Evolutionary conservation across 2,888 invertebrate genomes (phyloP), one percentile per base, ranked within the genome.

Genomic region (Herminia tarsipennalis): DNA sequence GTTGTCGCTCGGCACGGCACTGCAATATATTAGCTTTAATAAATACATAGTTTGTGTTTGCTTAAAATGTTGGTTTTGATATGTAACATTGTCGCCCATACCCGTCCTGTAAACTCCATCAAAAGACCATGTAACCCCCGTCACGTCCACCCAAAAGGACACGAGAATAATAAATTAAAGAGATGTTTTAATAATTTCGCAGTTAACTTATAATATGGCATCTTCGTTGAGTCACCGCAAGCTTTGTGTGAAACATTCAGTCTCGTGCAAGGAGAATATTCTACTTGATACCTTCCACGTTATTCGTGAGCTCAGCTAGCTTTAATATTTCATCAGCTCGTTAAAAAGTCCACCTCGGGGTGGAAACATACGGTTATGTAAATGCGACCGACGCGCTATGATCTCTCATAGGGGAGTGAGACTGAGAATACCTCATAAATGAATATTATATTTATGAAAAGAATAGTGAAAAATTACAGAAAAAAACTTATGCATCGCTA

Each of bases 291-390:
- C 20, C 16, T 30, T 42, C 42, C 40, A 43, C 29, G 51, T 40
- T 46, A 41, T 54, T 47, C 51, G 33, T 44, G 61, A 25, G 48
- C 40, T 35, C 44, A 53, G 46, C 30, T 24, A 28, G 18, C 29
- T 30, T 65, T 45, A 47, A 65, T 65, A 62, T 56, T 64, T 51
- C 29, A 65, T 62, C 21, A 40, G 49, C 51, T 55, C 59, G 63
- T 62, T 64, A 66, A 62, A 65, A 66, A 62, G 30, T 62, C 46
- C 39, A 49, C 47, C 50, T 50, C 30, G 18, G 13, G 9, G 17
- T 33, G 20, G 5, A 46, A 50, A 65, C 47, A 53, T 47, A 33
- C 10, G 9, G 30, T 3, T 14, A 12, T 18, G n/a, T 2, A 42
- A 12, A 20, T 5, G 20, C 17, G 17, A 18, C 6, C 9, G 13